Percentiles rank a stretch among this genome's conserved stretches.
Evolutionary conservation across 2,797 vertebrate genomes (phyloP).

Genomic region (Spheniscus humboldti): DNA sequence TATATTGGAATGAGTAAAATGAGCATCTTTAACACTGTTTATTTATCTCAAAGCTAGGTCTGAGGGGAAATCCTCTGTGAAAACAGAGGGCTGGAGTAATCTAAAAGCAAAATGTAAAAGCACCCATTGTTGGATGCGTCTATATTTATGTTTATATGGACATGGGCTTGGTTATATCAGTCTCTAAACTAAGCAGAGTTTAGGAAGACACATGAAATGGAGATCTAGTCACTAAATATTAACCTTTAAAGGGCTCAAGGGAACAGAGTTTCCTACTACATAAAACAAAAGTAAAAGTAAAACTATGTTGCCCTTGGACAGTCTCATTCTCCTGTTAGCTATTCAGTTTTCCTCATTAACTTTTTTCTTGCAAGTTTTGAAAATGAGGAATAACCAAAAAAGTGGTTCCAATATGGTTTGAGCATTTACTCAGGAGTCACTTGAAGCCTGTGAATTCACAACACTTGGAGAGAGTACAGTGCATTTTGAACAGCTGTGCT

Average conservation of each 20-base stretch:
- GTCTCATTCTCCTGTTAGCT: background rate
- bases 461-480: background rate
- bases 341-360: background rate
- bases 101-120: background rate
- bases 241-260: background rate
- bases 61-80: background rate
- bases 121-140: background rate
- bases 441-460: background rate
- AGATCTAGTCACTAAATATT: background rate
- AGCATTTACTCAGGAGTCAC: background rate
- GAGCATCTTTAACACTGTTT: slow-evolving; percentile 29
- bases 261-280: background rate
- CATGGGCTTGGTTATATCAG: background rate
- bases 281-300: background rate
- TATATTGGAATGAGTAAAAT: slow-evolving; percentile 29
- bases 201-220: background rate
- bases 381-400: background rate
- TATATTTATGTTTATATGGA: slow-evolving; percentile 4
- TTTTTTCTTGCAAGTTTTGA: background rate
- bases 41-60: slow-evolving; percentile 29
- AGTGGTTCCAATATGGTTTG: background rate
- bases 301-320: background rate
- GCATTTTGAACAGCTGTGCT: background rate
- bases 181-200: slow-evolving; percentile 7
- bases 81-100: background rate